These are phyloP conservation scores for Chymomyza procnemis DNA, from an alignment of 2,888 invertebrate genomes.

Conservation along the genomic window DNA sequence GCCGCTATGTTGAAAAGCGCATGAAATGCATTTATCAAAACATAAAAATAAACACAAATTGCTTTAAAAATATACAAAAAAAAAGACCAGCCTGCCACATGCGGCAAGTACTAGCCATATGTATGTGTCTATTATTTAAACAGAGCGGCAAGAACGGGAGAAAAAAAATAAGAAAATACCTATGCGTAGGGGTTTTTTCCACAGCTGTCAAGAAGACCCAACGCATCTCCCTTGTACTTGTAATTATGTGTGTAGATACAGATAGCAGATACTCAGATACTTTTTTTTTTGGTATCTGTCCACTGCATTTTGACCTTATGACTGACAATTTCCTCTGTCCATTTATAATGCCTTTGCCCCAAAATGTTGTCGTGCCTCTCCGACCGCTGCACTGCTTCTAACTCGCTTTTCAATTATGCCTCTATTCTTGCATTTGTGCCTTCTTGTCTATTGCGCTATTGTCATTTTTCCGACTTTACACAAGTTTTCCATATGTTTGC, in stretches of 20 bases:
- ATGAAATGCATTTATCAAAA: constrained; percentile 70
- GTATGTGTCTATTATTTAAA: constrained; percentile 46
- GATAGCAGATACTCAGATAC: not conserved
- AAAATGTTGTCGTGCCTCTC: constrained; percentile 1
- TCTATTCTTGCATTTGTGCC: constrained; percentile 21
- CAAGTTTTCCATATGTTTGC: constrained; percentile 70
- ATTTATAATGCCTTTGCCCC: constrained; percentile 44
- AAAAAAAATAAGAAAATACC: constrained; percentile 31
- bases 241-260: constrained; percentile 26
- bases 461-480: constrained; percentile 50
- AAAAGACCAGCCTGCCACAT: not conserved
- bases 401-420: constrained; percentile 65
- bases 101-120: not conserved
- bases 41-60: constrained; percentile 74
- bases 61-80: constrained; percentile 62
- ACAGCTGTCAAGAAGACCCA: constrained; percentile 55
- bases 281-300: not conserved
- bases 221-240: constrained; percentile 28
- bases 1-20: constrained; percentile 24
- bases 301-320: constrained; percentile 58
- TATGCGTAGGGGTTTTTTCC: constrained; percentile 66
- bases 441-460: constrained; percentile 35
- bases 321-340: constrained; percentile 66
- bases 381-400: constrained; percentile 2
- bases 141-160: constrained; percentile 35